These are phyloP conservation scores for Drosophila anceps DNA, from an alignment of 2,888 invertebrate species.

Conservation along the genomic window DNA sequence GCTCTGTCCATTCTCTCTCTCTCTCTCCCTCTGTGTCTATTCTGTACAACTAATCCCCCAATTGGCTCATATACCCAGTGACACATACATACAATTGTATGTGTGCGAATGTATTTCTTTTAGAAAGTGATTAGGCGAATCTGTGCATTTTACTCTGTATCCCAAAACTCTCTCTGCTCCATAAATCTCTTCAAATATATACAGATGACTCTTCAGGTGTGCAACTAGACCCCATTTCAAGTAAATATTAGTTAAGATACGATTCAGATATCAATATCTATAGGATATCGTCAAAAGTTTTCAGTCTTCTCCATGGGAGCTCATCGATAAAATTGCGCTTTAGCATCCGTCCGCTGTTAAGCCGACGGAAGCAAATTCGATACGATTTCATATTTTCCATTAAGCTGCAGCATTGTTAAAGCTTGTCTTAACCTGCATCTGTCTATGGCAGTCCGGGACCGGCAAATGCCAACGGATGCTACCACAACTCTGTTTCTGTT, in stretches of 20 bases:
- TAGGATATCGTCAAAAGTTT: background rate
- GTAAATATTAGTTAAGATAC: no score
- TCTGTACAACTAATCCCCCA: slow-evolving; percentile 8
- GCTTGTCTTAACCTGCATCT: slow-evolving; percentile 9
- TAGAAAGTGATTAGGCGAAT: slow-evolving; percentile 38
- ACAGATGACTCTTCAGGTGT: no score
- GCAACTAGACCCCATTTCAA: background rate
- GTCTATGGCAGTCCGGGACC: slow-evolving; percentile 24
- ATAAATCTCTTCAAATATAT: no score
- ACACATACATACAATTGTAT: background rate
- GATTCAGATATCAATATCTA: no score
- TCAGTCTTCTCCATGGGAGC: background rate
- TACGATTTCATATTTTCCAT: background rate
- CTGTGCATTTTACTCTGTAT: background rate
- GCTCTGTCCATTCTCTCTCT: slow-evolving; percentile 3
- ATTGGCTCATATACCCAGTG: background rate
- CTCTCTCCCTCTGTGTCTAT: no score
- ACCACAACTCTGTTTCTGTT: slow-evolving; percentile 39
- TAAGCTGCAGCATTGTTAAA: slow-evolving; percentile 15
- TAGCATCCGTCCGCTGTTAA: background rate
- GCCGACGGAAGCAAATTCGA: background rate
- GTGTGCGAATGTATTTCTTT: background rate
- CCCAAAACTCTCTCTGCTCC: no score
- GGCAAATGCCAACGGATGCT: background rate
- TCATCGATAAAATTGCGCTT: background rate